These are phyloP conservation scores for Pantala flavescens DNA, from an alignment of 1,140 invertebrate genomes.

Conservation along the genomic window DNA sequence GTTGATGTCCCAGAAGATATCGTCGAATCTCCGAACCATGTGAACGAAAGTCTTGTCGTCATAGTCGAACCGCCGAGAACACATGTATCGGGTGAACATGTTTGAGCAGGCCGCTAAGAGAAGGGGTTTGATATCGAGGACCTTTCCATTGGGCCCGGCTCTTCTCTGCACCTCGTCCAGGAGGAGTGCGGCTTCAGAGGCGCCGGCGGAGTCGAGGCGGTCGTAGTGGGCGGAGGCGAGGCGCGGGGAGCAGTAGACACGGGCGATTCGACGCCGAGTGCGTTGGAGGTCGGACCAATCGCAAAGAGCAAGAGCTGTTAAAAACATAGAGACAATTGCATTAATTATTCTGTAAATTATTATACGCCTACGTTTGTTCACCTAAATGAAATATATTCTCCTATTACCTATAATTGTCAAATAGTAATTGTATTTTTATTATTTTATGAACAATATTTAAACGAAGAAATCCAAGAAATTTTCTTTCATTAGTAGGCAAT, in stretches of 20 bases:
- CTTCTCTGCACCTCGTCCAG: constrained; percentile 28
- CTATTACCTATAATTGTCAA: too few species aligned
- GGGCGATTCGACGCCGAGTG: constrained; percentile 60
- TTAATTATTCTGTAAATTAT: too few species aligned
- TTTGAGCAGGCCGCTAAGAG: constrained; percentile 63
- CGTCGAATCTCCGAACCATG: constrained; percentile 63
- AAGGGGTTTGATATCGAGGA: constrained; percentile 45
- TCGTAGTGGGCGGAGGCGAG: constrained; percentile 57
- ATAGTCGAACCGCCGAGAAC: constrained; percentile 57
- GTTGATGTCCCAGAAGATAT: constrained; percentile 84
- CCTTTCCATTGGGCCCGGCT: constrained; percentile 25
- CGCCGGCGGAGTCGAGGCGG: constrained; percentile 25
- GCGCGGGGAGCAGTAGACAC: constrained; percentile 64
- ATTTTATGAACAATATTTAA: too few species aligned
- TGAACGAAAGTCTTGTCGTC: constrained; percentile 52
- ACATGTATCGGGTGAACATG: constrained; percentile 77
- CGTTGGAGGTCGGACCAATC: constrained; percentile 77
- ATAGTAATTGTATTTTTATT: too few species aligned
- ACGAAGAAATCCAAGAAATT: too few species aligned
- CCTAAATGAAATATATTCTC: too few species aligned
- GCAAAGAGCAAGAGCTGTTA: constrained; percentile 77
- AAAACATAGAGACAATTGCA: constrained; percentile 20
- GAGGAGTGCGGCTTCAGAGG: constrained; percentile 24
- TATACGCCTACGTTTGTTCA: too few species aligned
- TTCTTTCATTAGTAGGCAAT: too few species aligned